Evolutionary conservation across 2,113 vertebrate species (phyloP), one percentile per base, ranked within the genome.

Genomic region (Amia ocellicauda): DNA sequence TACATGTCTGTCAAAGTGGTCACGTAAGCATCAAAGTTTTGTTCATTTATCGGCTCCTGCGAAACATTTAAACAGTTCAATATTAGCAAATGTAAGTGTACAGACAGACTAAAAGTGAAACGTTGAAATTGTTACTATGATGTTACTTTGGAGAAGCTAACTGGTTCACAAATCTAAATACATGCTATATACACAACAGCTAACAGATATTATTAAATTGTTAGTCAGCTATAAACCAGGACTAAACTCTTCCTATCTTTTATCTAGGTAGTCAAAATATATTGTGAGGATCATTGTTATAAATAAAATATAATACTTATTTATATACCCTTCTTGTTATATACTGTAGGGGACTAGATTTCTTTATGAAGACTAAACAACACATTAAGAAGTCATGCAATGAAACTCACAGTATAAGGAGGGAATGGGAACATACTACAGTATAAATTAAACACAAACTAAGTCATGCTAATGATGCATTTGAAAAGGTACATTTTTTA

Each of bases 11-110:
- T 97, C 82, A 99, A 89, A 77, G 96, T 98, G 81, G 93, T 98
- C 89, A 99, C 97, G 66, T 99, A 99, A 73, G 94, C 93, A 74
- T 98, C 97, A 88, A 99, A 99, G 92, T 98, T 99, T 91, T 98
- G 95, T 87, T 98, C 96, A 73, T 91, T 97, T 81, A 98, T 94
- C 76, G 94, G 93, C 87, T 98, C 97, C 97, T 99, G 91, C 72
- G 78, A 85, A 71, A 67, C 56, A 72, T 60, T 63, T 11, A 49
- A 57, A 49, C 64, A 66, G 17, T 42, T 16, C 20, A 53, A 29
- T 43, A 60, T 66, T 68, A 71, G 54, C 47, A 28, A 41, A 27
- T 1, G 23, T 50, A 28, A 20, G 8, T 3, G 47, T 22, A 28
- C n/a, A 27, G 29, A 43, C 27, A 65, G 57, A 58, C 19, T 47